These are phyloP conservation scores for Suillia variegata DNA, from an alignment of 2,888 invertebrate species.

Conservation along the genomic window DNA sequence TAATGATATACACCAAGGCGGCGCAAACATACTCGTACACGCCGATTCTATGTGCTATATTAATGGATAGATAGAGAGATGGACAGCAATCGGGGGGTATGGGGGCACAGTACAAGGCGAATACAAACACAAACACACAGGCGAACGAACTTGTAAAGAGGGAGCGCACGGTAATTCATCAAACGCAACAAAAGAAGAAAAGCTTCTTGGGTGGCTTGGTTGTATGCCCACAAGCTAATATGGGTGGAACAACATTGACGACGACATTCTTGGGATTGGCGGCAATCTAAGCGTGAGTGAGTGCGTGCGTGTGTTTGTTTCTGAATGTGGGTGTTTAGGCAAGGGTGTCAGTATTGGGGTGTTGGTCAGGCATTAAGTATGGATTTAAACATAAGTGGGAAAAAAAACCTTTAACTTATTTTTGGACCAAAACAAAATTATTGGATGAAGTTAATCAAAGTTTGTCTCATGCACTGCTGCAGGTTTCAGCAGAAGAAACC, in stretches of 20 bases:
- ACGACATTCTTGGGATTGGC: no score
- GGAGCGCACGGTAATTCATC: conserved; percentile 51
- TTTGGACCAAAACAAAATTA: conserved; percentile 2
- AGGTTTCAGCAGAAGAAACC: no score
- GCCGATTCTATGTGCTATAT: background rate
- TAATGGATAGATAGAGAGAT: background rate
- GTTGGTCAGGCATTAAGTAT: conserved; percentile 9
- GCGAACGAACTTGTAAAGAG: conserved; percentile 11
- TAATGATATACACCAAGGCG: conserved; percentile 9
- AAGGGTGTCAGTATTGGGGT: background rate
- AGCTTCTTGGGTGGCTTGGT: conserved; percentile 41
- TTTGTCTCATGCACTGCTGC: no score
- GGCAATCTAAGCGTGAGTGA: background rate
- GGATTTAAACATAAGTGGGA: background rate
- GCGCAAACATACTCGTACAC: conserved; percentile 5
- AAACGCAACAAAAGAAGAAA: conserved; percentile 52
- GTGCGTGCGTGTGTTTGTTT: conserved; percentile 1
- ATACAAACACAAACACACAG: conserved; percentile 11
- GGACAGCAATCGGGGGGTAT: background rate
- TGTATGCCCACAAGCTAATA: background rate
- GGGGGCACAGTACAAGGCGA: no score
- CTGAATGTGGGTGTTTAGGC: background rate
- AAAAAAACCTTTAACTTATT: background rate
- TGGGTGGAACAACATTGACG: no score
- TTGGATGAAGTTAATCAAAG: conserved; percentile 4